Base-by-base conservation (phyloP, 2,888 invertebrate species). In the Drosophila anomelani region DNA sequence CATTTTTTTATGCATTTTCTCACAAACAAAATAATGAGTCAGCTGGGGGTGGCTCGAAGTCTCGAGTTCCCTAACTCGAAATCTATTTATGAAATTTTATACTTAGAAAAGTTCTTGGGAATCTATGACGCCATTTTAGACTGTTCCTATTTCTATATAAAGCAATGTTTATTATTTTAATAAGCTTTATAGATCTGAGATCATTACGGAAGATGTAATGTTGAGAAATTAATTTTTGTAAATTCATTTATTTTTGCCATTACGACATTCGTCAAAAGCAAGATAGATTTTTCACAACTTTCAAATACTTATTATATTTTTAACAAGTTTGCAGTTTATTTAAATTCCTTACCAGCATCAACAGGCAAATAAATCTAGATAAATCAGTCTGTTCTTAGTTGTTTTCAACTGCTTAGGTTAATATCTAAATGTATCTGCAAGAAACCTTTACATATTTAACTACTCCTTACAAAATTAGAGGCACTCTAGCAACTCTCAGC, bases 1-100 rank as follows among this genome's bases (percentile, higher is more conserved):
- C 34, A 20, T 51, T 57, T 73, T 73, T 68, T 62, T 79, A 63
- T 63, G 69, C 68, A 71, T 55, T 56, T 66, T 70, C 38, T n/a
- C 62, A 61, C 66, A 76, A 69, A 44, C 53, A 59, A 53, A 53
- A 67, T 61, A 66, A 63, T 66, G 44, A 68, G 63, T 51, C 51
- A 43, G 34, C 13, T 32, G 23, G 67, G 67, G 17, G 20, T 20
- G 26, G n/a, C 55, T 58, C 49, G 72, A 51, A 41, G 13, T 10
- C 2, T 4, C 10, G 17, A 29, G 12, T 47, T 69, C 54, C 46
- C 43, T 76, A 32, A 41, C 34, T 12, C 32, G 3, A 12, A n/a
- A 2, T 12, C 7, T 12, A 32, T 26, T 29, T 6, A 6, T 7
- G 20, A 13, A 49, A 49, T 17, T 7, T 0, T 1, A n/a, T 12